These are phyloP conservation scores for Taphrorychus bicolor DNA, from an alignment of 2,888 invertebrate genomes.

Conservation along the genomic window DNA sequence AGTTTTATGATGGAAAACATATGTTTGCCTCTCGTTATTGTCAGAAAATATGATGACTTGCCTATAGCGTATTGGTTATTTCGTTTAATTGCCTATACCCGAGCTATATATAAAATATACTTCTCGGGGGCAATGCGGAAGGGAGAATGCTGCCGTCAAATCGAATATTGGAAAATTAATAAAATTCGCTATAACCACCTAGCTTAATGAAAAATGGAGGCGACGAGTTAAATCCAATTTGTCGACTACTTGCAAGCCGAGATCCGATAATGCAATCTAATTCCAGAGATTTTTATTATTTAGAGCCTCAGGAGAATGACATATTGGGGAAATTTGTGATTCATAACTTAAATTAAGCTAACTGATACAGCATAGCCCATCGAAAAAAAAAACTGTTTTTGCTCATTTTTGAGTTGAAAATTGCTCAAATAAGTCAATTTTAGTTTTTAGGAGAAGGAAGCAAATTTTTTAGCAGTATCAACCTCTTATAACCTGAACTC, in stretches of 20 bases:
- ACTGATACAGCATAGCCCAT: too few relatives aligned
- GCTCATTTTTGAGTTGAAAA: too few relatives aligned
- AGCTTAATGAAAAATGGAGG: conserved; percentile 35
- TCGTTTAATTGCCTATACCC: conserved; percentile 9
- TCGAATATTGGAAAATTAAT: conserved; percentile 38
- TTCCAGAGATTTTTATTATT: conserved; percentile 22
- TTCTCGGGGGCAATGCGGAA: conserved; percentile 4
- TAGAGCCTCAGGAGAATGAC: not conserved
- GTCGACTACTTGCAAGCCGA: conserved; percentile 30
- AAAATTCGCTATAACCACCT: conserved; percentile 33
- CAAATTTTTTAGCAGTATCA: too few relatives aligned
- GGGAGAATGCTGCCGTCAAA: conserved; percentile 12
- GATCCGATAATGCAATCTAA: conserved; percentile 32
- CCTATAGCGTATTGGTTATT: not conserved
- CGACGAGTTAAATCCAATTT: conserved; percentile 37
- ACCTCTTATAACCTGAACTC: too few relatives aligned
- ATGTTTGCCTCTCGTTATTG: not conserved
- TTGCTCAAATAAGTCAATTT: too few relatives aligned
- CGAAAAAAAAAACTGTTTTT: too few relatives aligned
- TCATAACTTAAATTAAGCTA: too few relatives aligned
- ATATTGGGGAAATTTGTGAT: not conserved
- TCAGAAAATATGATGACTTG: not conserved
- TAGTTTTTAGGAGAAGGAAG: too few relatives aligned
- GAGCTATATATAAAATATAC: conserved; percentile 6
- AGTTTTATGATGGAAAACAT: too few relatives aligned